phyloP scores from a whole-genome alignment of 1,140 invertebrate genomes.

The Pseudoatta argentina region DNA sequence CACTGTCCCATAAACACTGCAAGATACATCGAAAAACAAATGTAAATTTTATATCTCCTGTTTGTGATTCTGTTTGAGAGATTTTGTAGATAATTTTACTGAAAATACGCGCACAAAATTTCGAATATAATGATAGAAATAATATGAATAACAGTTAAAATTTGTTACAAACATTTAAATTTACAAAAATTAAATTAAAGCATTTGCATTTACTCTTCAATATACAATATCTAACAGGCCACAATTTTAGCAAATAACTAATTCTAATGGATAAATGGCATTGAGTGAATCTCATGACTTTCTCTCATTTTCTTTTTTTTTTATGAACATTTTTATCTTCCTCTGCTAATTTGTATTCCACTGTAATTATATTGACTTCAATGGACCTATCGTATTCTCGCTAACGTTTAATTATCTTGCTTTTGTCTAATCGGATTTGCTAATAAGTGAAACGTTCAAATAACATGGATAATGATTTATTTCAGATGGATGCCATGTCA shows the following conservation, averaged over 20 bases:
- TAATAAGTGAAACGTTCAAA: background rate
- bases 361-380: conserved; percentile 28
- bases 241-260: conserved; percentile 6
- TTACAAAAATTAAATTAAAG: background rate
- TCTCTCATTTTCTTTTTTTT: background rate
- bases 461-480: conserved; percentile 64
- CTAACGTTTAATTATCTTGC: conserved; percentile 34
- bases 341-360: background rate
- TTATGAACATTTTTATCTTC: background rate
- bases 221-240: conserved; percentile 7
- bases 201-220: background rate
- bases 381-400: background rate
- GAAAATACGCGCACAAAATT: background rate
- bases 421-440: conserved; percentile 20
- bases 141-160: background rate
- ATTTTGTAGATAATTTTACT: background rate
- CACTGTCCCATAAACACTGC: background rate
- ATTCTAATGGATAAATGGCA: conserved; percentile 3
- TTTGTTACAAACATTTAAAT: background rate
- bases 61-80: background rate
- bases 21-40: conserved; percentile 7
- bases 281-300: background rate
- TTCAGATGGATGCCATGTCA: conserved; percentile 83
- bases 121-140: background rate
- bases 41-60: background rate